Conservation (phyloP, 1,140 invertebrate genomes). For the Drosophila tani region DNA sequence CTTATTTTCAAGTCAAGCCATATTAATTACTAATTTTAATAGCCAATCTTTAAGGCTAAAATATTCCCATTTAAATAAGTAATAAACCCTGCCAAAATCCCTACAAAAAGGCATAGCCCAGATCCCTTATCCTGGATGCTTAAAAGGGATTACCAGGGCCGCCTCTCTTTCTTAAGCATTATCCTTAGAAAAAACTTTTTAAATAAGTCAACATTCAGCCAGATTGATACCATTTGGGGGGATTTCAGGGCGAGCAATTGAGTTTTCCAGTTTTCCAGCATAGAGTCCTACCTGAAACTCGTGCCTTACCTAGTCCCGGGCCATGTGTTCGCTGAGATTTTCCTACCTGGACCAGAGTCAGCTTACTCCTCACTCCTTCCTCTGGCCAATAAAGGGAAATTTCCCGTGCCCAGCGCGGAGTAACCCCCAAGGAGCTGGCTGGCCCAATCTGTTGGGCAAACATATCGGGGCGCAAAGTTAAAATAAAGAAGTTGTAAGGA, state of each 20-base stretch:
- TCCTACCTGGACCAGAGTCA: constrained; percentile 9
- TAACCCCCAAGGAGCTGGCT: constrained; percentile 28
- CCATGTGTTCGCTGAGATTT: neutral
- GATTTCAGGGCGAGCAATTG: constrained; percentile 1
- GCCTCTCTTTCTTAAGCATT: neutral
- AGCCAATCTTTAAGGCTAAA: no score
- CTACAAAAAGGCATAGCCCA: no score
- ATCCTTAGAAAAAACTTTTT: neutral
- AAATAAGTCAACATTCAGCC: neutral
- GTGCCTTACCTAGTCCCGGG: neutral
- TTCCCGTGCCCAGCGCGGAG: constrained; percentile 5
- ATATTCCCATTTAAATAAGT: neutral
- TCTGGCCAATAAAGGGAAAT: constrained; percentile 13
- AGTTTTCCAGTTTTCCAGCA: neutral
- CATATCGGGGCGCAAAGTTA: constrained; percentile 42
- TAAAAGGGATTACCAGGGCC: neutral
- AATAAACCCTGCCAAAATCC: no score
- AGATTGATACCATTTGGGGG: constrained; percentile 12
- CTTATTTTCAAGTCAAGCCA: no score
- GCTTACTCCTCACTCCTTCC: neutral
- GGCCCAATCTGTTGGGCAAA: constrained; percentile 44
- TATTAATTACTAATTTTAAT: no score
- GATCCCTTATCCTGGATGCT: neutral
- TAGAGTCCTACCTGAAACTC: neutral
- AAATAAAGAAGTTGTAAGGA: constrained; percentile 14